Base-by-base conservation (phyloP, 1,140 invertebrate genomes). In the Leptinotarsa defecta region DNA sequence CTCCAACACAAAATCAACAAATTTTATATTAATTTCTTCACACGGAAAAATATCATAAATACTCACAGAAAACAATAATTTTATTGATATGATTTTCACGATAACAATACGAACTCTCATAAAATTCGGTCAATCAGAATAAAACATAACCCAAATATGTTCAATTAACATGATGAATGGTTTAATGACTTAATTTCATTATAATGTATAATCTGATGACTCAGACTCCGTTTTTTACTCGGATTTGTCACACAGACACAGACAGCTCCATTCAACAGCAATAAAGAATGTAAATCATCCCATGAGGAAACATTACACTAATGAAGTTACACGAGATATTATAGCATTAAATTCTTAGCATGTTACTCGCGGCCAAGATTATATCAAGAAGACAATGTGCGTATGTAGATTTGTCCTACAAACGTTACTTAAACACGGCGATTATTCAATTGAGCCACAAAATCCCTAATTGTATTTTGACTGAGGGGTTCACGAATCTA, bases 361-460 rank as follows among this genome's bases (percentile, higher is more conserved):
- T 57, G 52, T 17, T 68, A 68, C 43, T 43, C n/a, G 65, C 19
- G 15, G 65, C 65, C 65, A 68, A 68, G 65, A 68, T 68, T 68
- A 27, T 68, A 27, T 68, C 43, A 68, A 68, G 65, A 68, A 34
- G 65, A 43, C 65, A 68, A 34, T 68, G 43, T 68, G 65, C 65
- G 65, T 68, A 24, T 68, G 19, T 68, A 68, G 24, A 68, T 68
- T 19, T 68, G 65, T 68, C 65, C 65, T 68, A 68, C 22, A 68
- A 68, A 68, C n/a, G 65, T 68, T 68, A 68, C 65, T 68, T 68
- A 68, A 64, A 34, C n/a, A 24, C 24, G 65, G 65, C 65, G 17
- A 68, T 68, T 68, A 68, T 68, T 68, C 65, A 68, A 68, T 68
- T 68, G 27, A 68, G 65, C 27, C 22, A 68, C 27, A 6, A 68